phyloP scores from a whole-genome alignment of 2,797 vertebrate species.

The Corythornis leucogaster region DNA sequence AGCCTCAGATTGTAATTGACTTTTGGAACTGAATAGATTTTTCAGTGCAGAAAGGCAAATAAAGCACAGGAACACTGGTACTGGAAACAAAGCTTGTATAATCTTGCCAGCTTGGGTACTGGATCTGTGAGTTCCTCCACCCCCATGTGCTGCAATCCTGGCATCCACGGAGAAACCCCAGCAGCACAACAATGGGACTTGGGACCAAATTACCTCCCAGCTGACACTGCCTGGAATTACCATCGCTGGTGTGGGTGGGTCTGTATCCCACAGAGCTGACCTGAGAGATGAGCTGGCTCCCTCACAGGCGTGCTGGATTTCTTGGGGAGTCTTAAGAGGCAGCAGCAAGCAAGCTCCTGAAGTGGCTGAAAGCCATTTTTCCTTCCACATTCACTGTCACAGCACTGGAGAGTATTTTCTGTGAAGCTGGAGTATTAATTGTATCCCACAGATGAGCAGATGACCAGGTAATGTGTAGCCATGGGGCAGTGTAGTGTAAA shows the following conservation, averaged over 20 bases:
- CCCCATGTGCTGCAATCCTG: background rate
- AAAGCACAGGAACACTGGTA: background rate
- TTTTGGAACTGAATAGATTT: background rate
- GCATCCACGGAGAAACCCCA: background rate
- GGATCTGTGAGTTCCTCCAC: background rate
- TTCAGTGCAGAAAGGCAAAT: background rate
- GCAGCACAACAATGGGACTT: background rate
- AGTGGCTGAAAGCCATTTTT: slow-evolving; percentile 19
- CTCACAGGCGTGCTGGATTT: background rate
- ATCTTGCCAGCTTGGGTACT: background rate
- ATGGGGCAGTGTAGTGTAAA: background rate
- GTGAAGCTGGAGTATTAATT: background rate
- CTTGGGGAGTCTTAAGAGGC: background rate
- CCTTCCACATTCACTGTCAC: background rate
- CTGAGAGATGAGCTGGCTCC: background rate
- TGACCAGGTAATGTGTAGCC: background rate
- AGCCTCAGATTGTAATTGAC: background rate
- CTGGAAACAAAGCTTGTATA: background rate
- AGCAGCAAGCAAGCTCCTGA: background rate
- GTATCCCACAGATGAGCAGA: background rate
- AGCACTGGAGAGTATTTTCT: background rate
- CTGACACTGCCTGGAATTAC: background rate
- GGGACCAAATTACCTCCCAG: slow-evolving; percentile 28
- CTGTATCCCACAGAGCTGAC: background rate
- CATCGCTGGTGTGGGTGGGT: background rate